Evolutionary conservation across 1,140 invertebrate genomes (phyloP).

Genomic region (Nasonia giraulti): DNA sequence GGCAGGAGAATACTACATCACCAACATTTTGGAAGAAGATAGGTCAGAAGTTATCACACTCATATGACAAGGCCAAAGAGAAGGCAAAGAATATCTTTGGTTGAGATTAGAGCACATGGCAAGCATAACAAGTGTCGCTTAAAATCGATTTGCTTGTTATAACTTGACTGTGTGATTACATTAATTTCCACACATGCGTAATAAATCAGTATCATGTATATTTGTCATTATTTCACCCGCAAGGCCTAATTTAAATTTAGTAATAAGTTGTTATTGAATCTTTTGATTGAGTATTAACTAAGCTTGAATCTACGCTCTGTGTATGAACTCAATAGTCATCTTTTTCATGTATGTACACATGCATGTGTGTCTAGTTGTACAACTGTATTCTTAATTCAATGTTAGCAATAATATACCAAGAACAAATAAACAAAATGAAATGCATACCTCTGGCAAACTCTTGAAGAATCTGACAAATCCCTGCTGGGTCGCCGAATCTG

Average conservation of each 20-base stretch:
- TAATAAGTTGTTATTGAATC: constrained; percentile 6
- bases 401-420: neutral
- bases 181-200: constrained; percentile 35
- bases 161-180: constrained; percentile 33
- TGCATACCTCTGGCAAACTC: constrained; percentile 77
- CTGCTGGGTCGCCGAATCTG: constrained; percentile 77
- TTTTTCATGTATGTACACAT: neutral
- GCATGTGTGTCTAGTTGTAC: neutral
- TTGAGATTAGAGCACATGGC: constrained; percentile 53
- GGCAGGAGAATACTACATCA: constrained; percentile 61
- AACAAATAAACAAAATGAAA: neutral
- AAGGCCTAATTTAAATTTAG: constrained; percentile 24
- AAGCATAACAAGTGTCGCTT: constrained; percentile 52
- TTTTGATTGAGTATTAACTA: constrained; percentile 19
- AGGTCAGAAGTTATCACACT: constrained; percentile 71
- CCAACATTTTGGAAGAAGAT: constrained; percentile 76
- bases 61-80: constrained; percentile 73
- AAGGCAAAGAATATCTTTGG: constrained; percentile 74
- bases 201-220: constrained; percentile 53
- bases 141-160: constrained; percentile 51
- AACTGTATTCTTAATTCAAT: too few species aligned
- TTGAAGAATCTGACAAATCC: constrained; percentile 77
- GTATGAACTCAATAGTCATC: neutral
- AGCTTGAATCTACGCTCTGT: constrained; percentile 2
- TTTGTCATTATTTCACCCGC: constrained; percentile 8